A percentile compares a stretch with the other conserved stretches of the same genome.
phyloP scores from a whole-genome alignment of 2,113 vertebrate species.

The Apistogramma diplotaenia region DNA sequence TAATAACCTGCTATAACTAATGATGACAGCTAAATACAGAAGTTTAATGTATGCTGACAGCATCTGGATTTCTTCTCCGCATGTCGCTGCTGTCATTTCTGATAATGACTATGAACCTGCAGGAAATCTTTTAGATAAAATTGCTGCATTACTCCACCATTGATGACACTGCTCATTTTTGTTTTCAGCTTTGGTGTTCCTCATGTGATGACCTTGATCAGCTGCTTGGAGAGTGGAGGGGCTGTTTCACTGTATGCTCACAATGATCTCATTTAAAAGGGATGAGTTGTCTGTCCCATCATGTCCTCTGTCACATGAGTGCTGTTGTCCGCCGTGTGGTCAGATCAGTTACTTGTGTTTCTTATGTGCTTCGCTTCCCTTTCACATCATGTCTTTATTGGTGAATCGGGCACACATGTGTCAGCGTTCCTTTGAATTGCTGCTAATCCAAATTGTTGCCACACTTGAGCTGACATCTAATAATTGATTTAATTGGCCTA shows the following conservation, averaged over 20 bases:
- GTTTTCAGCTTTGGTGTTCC: not conserved
- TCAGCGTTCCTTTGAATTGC: not conserved
- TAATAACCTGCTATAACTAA: not conserved
- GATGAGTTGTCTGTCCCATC: slow-evolving; percentile 4
- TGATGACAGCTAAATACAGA: not conserved
- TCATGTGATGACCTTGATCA: slow-evolving; percentile 28
- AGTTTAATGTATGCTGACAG: not conserved
- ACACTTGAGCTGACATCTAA: not conserved
- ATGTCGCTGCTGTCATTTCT: not conserved
- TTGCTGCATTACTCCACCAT: not conserved
- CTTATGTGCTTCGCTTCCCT: not conserved
- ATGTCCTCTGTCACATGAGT: slow-evolving; percentile 40
- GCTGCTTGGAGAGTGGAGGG: slow-evolving; percentile 18
- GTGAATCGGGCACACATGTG: not conserved
- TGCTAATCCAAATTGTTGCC: not conserved
- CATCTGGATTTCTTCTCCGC: not conserved
- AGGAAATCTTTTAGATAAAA: not conserved
- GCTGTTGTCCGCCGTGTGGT: slow-evolving; percentile 3
- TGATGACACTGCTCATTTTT: not conserved
- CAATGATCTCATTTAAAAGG: slow-evolving; percentile 41
- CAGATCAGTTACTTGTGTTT: not conserved
- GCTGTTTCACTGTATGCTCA: slow-evolving; percentile 17
- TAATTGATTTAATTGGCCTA: not conserved
- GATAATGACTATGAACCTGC: not conserved
- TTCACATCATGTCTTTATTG: not conserved